Conservation (phyloP, 2,888 invertebrate species). For the Limnephilus marmoratus region DNA sequence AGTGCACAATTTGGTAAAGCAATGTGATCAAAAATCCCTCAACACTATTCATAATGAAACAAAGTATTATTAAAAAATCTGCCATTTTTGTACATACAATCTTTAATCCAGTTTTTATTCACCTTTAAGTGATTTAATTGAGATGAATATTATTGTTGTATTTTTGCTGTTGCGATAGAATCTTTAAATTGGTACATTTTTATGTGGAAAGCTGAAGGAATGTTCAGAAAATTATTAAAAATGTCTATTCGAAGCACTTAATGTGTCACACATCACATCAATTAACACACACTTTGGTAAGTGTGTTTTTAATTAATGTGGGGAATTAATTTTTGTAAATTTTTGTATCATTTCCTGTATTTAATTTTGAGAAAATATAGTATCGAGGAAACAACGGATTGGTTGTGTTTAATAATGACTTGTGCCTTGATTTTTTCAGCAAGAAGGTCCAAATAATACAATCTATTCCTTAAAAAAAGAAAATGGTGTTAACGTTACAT, state of each 20-base stretch:
- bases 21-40: slow-evolving; percentile 9
- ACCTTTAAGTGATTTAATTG: neutral
- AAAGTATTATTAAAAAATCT: neutral
- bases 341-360: neutral
- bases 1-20: slow-evolving; percentile 71
- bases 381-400: slow-evolving; percentile 12
- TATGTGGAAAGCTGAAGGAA: neutral
- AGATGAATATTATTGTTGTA: neutral
- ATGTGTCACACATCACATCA: neutral
- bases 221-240: neutral
- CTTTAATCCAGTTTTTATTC: neutral
- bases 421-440: slow-evolving; percentile 55
- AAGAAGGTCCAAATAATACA: slow-evolving; percentile 55
- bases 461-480: slow-evolving; percentile 41
- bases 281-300: neutral
- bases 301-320: neutral
- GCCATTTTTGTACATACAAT: neutral
- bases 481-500: slow-evolving; percentile 14
- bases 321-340: neutral
- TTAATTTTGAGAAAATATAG: slow-evolving; percentile 10
- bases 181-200: neutral
- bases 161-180: neutral
- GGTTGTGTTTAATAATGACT: slow-evolving; percentile 47
- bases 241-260: neutral
- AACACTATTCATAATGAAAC: neutral